phyloP scores from a whole-genome alignment of 1,140 invertebrate genomes.

The Cyclargus thomasi region DNA sequence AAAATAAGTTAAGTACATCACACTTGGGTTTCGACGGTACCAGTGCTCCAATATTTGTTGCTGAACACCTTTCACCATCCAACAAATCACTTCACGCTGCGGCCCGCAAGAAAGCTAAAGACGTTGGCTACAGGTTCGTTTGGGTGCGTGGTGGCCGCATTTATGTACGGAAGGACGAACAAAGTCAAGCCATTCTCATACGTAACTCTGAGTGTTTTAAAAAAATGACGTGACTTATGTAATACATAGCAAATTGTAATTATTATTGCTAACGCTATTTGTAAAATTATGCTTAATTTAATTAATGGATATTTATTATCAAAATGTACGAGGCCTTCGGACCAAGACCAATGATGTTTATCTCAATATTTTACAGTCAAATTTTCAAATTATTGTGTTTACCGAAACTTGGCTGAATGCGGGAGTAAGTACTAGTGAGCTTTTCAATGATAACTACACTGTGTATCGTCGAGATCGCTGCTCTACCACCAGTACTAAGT shows the following conservation, averaged over 20 bases:
- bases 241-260: no score
- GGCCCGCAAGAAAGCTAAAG: constrained; percentile 17
- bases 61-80: constrained; percentile 14
- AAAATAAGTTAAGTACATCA: constrained; percentile 8
- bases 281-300: no score
- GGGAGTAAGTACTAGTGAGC: background rate
- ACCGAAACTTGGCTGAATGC: constrained; percentile 23
- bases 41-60: background rate
- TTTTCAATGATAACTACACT: constrained; percentile 18
- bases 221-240: no score
- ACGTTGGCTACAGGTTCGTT: constrained; percentile 23
- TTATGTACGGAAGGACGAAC: no score
- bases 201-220: no score
- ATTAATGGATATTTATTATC: constrained; percentile 13
- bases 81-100: constrained; percentile 17
- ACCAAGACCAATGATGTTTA: constrained; percentile 20
- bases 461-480: constrained; percentile 21
- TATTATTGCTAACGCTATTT: no score
- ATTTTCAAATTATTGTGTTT: constrained; percentile 18
- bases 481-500: constrained; percentile 13
- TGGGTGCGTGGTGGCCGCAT: constrained; percentile 7
- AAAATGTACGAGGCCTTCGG: constrained; percentile 16
- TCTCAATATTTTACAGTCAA: constrained; percentile 16
- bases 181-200: no score
- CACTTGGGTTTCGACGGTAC: constrained; percentile 9